phyloP scores from a whole-genome alignment of 2,797 vertebrate species.

The Craterocephalus amniculus region DNA sequence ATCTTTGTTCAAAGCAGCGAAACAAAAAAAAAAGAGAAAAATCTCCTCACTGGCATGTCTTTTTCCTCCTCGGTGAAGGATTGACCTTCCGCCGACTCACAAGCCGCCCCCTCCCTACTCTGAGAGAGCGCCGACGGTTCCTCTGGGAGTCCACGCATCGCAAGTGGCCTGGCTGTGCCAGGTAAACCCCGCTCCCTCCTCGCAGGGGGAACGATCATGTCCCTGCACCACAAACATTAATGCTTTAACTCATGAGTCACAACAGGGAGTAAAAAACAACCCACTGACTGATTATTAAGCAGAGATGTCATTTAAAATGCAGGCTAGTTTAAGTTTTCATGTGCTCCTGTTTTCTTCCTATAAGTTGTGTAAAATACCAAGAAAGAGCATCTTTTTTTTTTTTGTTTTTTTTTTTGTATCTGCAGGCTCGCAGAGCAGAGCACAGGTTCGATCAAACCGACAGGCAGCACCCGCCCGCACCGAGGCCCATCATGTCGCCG shows the following conservation, averaged over 20 bases:
- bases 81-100: slow-evolving; percentile 86
- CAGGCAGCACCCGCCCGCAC: slow-evolving; percentile 21
- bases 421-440: slow-evolving; percentile 72
- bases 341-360: slow-evolving; percentile 3
- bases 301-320: slow-evolving; percentile 40
- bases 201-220: slow-evolving; percentile 30
- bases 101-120: slow-evolving; percentile 82
- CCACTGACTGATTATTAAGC: slow-evolving; percentile 10
- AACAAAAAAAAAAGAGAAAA: slow-evolving; percentile 24
- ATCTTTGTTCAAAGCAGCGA: slow-evolving; percentile 12
- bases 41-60: slow-evolving; percentile 12
- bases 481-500: slow-evolving; percentile 25
- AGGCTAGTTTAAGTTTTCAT: slow-evolving; percentile 45
- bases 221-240: slow-evolving; percentile 11
- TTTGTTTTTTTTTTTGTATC: background rate
- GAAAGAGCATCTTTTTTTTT: too few relatives aligned
- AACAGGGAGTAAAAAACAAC: slow-evolving; percentile 26
- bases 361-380: too few relatives aligned
- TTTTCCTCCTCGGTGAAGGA: slow-evolving; percentile 66
- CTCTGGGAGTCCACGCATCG: slow-evolving; percentile 79
- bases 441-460: slow-evolving; percentile 50
- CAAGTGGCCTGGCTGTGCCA: slow-evolving; percentile 83
- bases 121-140: slow-evolving; percentile 74
- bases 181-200: slow-evolving; percentile 59
- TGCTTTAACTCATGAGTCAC: slow-evolving; percentile 29